Base-by-base conservation (phyloP, 2,797 vertebrate genomes). In the Mormyrops attenuatus region DNA sequence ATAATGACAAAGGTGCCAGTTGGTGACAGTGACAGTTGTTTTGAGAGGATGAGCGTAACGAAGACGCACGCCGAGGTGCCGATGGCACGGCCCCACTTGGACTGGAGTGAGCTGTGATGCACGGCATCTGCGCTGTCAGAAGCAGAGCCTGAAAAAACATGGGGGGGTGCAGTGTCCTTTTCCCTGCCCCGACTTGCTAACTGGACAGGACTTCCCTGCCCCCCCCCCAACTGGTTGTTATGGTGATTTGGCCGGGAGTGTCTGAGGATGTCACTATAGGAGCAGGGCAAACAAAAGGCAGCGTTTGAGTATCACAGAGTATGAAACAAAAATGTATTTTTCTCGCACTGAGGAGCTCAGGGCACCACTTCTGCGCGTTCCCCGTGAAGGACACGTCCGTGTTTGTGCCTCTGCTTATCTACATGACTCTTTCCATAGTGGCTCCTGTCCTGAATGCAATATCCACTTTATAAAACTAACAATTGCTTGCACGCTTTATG, bases 201-300 rank as follows among this genome's bases (percentile, higher is more conserved):
- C 85, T 44, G 90, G 73, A 66, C 73, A 91, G 91, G 89, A 90
- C 88, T 91, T 49, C 90, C 90, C 85, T 69, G 69, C 88, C 89
- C 49, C 3, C 11, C 50, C n/a, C 92, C 89, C 50, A 92, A 91
- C 91, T 91, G 88, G 94, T 95, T 94, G 94, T 94, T 94, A 95
- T 94, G 93, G 94, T 91, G 93, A 95, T 94, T 92, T 93, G 93
- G 93, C 92, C 89, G 90, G 0, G 41, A 90, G 92, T 93, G 94
- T 93, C 92, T 91, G 92, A 92, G 92, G 88, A 91, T 88, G 50
- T 95, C 92, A 41, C 92, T 92, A 93, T 93, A 93, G 93, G 92
- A 95, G 95, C 95, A 91, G 90, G 89, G 91, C 88, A 93, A 47
- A 91, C 89, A 90, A 91, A 92, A 93, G 92, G 91, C 91, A 3